Percentiles rank a stretch among this genome's conserved stretches.
Evolutionary conservation across 2,113 vertebrate genomes (phyloP).

Genomic region (Pygoscelis adeliae): DNA sequence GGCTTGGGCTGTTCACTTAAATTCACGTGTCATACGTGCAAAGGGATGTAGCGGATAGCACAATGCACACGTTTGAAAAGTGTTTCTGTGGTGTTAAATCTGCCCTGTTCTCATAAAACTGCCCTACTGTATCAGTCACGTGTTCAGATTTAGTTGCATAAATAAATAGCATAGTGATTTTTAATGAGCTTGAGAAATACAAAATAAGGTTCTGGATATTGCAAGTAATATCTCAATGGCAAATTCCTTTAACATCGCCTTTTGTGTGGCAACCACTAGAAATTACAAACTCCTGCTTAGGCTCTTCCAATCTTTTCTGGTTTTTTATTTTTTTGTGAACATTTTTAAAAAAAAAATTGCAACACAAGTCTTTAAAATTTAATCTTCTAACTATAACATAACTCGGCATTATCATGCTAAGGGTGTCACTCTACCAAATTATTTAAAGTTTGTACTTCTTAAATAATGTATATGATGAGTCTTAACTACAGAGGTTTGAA

Average conservation of each 20-base stretch:
- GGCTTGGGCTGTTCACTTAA: accelerated
- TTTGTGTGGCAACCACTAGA: too few species aligned
- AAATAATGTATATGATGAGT: background rate
- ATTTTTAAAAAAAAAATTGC: background rate
- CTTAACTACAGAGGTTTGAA: background rate
- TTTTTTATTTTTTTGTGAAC: background rate
- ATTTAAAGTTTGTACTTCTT: background rate
- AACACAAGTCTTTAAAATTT: background rate
- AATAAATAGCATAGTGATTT: too few species aligned
- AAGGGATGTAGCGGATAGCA: accelerated
- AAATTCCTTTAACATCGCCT: accelerated
- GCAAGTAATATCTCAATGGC: accelerated
- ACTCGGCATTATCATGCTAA: background rate
- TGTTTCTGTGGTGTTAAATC: too few species aligned
- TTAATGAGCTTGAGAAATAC: background rate
- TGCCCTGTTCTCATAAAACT: background rate
- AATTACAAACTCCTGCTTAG: background rate
- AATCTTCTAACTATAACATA: background rate
- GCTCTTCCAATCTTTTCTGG: accelerated
- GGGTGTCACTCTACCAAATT: background rate
- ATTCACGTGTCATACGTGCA: accelerated
- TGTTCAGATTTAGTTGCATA: background rate
- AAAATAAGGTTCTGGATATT: background rate
- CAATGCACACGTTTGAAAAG: accelerated
- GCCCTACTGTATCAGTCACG: accelerated